Evolutionary conservation across 2,888 invertebrate species (phyloP).

Genomic region (Parnassius mnemosyne): DNA sequence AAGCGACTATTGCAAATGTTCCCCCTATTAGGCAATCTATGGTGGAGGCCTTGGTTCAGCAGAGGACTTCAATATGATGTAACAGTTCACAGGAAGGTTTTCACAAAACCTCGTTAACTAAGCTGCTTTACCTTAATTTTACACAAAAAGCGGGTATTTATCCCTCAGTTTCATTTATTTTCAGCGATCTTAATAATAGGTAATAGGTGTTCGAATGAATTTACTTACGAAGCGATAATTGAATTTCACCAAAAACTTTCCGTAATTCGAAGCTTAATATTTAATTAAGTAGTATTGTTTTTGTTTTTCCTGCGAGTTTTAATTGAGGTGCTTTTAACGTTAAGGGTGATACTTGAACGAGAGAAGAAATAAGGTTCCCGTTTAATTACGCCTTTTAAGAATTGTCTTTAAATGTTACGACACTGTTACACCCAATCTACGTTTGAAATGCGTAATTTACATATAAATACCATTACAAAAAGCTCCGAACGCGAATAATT

Average conservation of each 20-base stretch:
- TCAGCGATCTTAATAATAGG: slow-evolving; percentile 16
- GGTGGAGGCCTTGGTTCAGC: no score
- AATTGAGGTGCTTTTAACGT: slow-evolving; percentile 61
- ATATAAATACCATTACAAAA: no score
- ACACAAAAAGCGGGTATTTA: not conserved
- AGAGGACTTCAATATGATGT: no score
- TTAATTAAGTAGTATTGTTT: slow-evolving; percentile 67
- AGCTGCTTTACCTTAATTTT: not conserved
- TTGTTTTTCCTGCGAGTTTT: slow-evolving; percentile 56
- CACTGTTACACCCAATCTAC: slow-evolving; percentile 21
- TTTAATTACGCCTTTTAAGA: slow-evolving; percentile 25
- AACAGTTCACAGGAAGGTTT: no score
- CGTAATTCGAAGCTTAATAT: slow-evolving; percentile 47
- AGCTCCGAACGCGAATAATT: no score
- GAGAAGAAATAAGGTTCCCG: slow-evolving; percentile 16
- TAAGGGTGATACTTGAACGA: slow-evolving; percentile 35
- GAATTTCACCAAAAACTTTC: slow-evolving; percentile 43
- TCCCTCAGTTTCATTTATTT: slow-evolving; percentile 11
- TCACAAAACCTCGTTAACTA: not conserved
- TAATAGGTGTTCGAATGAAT: slow-evolving; percentile 22
- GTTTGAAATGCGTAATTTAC: not conserved
- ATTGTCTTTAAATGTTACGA: slow-evolving; percentile 30
- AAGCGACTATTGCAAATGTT: no score
- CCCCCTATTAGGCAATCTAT: no score
- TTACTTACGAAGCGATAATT: slow-evolving; percentile 35